Base-by-base conservation (phyloP, 2,888 invertebrate genomes). In the Opisthograptis luteolata region DNA sequence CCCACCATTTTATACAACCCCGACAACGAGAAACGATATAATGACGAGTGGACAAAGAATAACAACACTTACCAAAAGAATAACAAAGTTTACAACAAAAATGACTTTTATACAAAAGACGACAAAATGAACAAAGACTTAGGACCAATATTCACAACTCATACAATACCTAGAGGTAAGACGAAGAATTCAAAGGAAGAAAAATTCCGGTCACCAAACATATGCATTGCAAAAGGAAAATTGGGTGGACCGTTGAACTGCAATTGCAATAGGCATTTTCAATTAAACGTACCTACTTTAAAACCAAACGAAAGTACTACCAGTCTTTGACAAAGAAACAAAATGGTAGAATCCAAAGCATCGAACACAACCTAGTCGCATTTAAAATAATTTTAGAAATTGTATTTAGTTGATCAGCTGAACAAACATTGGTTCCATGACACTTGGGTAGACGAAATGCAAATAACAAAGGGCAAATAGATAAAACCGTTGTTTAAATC, bases 201-300 rank as follows among this genome's bases (percentile, higher is more conserved):
- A 4, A 81, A 84, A 53, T 87, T 84, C 42, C 68, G 86, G 20
- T 87, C 88, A 14, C 88, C 88, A 9, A 89, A 88, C 60, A 75
- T 89, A 58, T 89, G 89, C 66, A 78, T 89, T 56, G 87, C 86
- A 13, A 83, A 79, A 64, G 73, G 73, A 32, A 76, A 82, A 60
- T 60, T 89, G 65, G 86, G 87, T 19, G 85, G 87, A 37, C 74
- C 79, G n/a, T 43, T 76, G 41, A 76, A 77, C 56, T 89, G 89
- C 64, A 83, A 77, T 60, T 89, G 89, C 64, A 87, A 88, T 64
- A 85, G 89, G 58, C 88, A 89, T 75, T 89, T 89, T 58, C 84
- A 82, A 41, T 67, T 89, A 20, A 83, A 87, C 54, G 87, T 87
- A 42, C 87, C 88, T 40, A 79, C 83, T 69, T 76, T 87, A 42